These are phyloP conservation scores for Gallinago nigripennis DNA, from an alignment of 2,797 vertebrate genomes.

Conservation along the genomic window DNA sequence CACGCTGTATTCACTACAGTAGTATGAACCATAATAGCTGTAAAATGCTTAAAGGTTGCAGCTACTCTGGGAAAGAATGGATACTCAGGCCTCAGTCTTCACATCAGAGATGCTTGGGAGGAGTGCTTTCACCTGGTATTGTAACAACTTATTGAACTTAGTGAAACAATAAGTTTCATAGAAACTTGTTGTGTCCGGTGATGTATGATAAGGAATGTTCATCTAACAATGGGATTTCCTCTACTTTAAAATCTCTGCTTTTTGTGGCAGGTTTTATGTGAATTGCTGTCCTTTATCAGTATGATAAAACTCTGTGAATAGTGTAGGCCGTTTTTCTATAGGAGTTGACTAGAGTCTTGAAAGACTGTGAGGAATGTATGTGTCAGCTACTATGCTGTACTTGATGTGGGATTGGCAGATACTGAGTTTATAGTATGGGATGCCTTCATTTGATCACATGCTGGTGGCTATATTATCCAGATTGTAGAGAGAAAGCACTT, in stretches of 20 bases:
- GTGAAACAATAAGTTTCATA: neutral
- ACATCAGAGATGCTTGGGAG: neutral
- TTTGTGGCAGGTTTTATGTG: rapidly evolving
- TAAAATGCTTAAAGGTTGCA: neutral
- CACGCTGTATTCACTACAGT: rapidly evolving
- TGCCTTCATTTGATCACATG: neutral
- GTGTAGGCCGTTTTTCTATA: neutral
- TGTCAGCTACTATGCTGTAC: neutral
- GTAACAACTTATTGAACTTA: neutral
- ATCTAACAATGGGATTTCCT: neutral
- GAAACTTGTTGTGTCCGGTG: neutral
- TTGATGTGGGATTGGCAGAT: neutral
- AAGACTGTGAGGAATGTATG: neutral
- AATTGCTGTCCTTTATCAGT: neutral
- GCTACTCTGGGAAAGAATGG: neutral
- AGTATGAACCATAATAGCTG: neutral
- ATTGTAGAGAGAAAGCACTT: neutral
- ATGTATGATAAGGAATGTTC: neutral
- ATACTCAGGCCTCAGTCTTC: neutral
- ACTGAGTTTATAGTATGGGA: neutral
- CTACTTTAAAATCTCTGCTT: neutral
- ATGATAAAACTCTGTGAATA: neutral
- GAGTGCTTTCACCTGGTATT: neutral
- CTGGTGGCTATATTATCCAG: neutral
- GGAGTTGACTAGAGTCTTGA: neutral